Conservation (phyloP, 2,888 invertebrate species). For the Coleophora flavipennella region DNA sequence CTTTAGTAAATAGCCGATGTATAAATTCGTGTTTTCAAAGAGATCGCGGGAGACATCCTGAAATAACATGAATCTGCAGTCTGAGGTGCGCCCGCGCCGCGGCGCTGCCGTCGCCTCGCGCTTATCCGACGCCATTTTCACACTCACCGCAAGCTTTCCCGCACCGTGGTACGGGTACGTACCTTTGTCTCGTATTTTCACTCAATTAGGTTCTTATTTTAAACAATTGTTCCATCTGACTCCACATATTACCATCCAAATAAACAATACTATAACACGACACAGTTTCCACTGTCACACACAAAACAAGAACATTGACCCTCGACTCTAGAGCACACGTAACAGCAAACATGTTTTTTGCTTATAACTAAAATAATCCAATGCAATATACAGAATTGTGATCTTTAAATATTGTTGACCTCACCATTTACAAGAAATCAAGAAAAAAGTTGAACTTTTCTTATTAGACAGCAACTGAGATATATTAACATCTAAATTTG, state of each 20-base stretch:
- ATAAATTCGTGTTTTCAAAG: slow-evolving; percentile 43
- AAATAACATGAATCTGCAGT: slow-evolving; percentile 67
- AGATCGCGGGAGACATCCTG: slow-evolving; percentile 71
- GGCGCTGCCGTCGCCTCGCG: slow-evolving; percentile 53
- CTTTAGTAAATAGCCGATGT: slow-evolving; percentile 23
- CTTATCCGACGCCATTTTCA: slow-evolving; percentile 68
- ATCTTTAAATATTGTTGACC: slow-evolving; percentile 24
- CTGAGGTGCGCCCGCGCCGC: slow-evolving; percentile 48
- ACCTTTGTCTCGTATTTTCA: slow-evolving; percentile 9
- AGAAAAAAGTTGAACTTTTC: slow-evolving; percentile 20
- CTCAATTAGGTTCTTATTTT: neutral
- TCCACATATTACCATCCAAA: slow-evolving; percentile 3
- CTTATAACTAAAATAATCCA: slow-evolving; percentile 26
- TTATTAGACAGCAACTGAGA: slow-evolving; percentile 25
- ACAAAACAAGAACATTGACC: no score
- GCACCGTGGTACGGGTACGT: slow-evolving; percentile 67
- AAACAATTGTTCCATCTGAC: neutral
- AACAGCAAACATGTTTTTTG: slow-evolving; percentile 69
- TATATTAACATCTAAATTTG: slow-evolving; percentile 61
- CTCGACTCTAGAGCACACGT: slow-evolving; percentile 62
- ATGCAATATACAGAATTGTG: slow-evolving; percentile 17
- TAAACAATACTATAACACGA: slow-evolving; percentile 14
- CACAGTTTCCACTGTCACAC: slow-evolving; percentile 28
- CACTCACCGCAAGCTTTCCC: slow-evolving; percentile 64
- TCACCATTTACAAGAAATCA: slow-evolving; percentile 18